Evolutionary conservation across 2,888 invertebrate species (phyloP), one percentile per base, ranked within the genome.

Genomic region (Dysmachus trigonus): DNA sequence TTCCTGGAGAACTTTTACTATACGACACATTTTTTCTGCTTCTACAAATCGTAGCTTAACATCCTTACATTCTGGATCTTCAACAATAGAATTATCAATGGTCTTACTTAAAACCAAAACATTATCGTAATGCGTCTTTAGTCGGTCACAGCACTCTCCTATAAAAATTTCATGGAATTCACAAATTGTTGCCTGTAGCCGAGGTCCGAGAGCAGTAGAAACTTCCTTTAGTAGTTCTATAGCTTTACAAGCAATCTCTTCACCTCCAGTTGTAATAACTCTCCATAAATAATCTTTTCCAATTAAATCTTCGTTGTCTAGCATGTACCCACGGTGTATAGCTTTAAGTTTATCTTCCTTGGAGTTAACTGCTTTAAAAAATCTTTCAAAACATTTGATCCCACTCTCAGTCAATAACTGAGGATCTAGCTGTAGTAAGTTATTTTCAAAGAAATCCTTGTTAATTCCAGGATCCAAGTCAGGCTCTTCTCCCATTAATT

Each of bases 271-370:
- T 30, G 98, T 96, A 89, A 98, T 97, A 41, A 97, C 97, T 92
- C 96, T 94, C 99, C 99, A 99, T 89, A 99, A 94, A 93, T 99
- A 99, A 92, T 99, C 98, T 91, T 97, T 95, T 88, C 99, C 99
- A 91, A 98, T 97, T 90, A 99, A 94, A 93, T 98, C 98, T 89
- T 97, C 95, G 92, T 98, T 98, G 92, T 98, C 98, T 93, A 98
- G 96, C 90, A 97, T 94, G 92, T 96, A 95, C 88, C 96, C 95
- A 89, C 97, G 95, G 90, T 97, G 94, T 91, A 97, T 98, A 87
- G 96, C 94, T 91, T 97, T 96, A 87, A 99, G 93, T 93, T 98
- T 98, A 88, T 97, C 97, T 92, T 98, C 98, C 93, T 98, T 98
- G 87, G 96, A 95, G 93, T 99, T 99, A 30, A 99, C 98, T 87